Percentiles rank a stretch among this genome's conserved stretches.
Evolutionary conservation across 2,888 invertebrate species (phyloP).

Genomic region (Scaeva pyrastri): DNA sequence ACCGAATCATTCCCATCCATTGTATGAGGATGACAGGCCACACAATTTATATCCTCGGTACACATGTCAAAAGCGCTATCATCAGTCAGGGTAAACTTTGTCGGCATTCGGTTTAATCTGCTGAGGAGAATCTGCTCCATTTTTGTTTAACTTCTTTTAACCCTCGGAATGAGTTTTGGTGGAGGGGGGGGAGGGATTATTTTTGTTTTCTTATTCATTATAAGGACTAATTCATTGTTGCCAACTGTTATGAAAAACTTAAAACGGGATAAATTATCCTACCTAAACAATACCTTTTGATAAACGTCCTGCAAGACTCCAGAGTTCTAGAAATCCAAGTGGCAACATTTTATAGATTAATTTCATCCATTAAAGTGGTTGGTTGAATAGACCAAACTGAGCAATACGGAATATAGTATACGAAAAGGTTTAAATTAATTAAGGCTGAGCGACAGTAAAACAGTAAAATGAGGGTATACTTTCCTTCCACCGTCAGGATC

Average conservation of each 20-base stretch:
- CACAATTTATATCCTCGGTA: conserved; percentile 42
- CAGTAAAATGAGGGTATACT: neutral
- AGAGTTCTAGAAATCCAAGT: neutral
- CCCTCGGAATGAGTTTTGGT: neutral
- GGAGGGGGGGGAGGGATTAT: conserved; percentile 10
- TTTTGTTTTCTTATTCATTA: conserved; percentile 42
- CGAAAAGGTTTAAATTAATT: conserved; percentile 71
- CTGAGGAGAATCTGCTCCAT: conserved; percentile 29
- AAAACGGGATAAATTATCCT: too few species aligned
- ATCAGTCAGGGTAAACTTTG: conserved; percentile 69
- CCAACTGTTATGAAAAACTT: neutral
- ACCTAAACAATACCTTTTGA: too few species aligned
- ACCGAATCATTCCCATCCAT: conserved; percentile 54
- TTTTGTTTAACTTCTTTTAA: conserved; percentile 25
- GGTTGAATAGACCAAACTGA: conserved; percentile 37
- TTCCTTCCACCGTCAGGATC: neutral
- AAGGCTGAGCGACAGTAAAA: conserved; percentile 39
- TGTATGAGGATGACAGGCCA: conserved; percentile 52
- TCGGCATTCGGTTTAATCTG: conserved; percentile 46
- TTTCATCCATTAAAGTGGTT: conserved; percentile 9
- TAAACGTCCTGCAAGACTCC: neutral
- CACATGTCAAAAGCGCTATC: conserved; percentile 58
- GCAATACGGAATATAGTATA: conserved; percentile 1
- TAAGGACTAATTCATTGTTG: neutral
- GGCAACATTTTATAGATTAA: neutral